These are phyloP conservation scores for Epizoanthus ramosus DNA, from an alignment of 92 coral and sea anemone species.

Conservation along the genomic window DNA sequence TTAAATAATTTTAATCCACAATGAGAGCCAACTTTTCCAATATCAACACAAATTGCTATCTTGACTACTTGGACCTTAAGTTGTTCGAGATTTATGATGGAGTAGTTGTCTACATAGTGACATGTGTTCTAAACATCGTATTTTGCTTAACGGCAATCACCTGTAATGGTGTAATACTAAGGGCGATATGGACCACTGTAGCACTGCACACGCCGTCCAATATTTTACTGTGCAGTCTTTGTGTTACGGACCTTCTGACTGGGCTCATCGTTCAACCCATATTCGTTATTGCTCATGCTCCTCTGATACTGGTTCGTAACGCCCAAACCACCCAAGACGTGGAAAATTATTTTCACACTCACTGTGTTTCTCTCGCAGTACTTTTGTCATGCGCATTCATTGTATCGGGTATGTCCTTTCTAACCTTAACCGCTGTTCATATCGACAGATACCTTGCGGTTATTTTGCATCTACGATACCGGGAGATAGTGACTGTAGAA, in stretches of 20 bases:
- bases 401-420: neutral
- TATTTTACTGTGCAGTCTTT: neutral
- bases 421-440: neutral
- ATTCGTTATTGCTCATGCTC: neutral
- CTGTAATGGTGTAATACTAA: neutral
- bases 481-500: neutral
- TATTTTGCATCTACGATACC: neutral
- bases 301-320: neutral
- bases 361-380: neutral
- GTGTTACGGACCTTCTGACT: neutral
- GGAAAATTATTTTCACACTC: neutral
- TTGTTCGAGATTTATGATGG: neutral
- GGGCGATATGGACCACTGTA: neutral
- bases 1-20: neutral
- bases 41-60: neutral
- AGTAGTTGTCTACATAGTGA: neutral
- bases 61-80: neutral
- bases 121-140: neutral
- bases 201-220: neutral
- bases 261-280: neutral
- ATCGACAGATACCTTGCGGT: neutral
- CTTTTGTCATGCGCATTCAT: neutral
- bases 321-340: neutral
- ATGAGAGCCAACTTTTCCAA: neutral
- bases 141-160: neutral